These are phyloP conservation scores for Ailurus styani DNA, from an alignment of 2,113 vertebrate genomes.

Conservation along the genomic window DNA sequence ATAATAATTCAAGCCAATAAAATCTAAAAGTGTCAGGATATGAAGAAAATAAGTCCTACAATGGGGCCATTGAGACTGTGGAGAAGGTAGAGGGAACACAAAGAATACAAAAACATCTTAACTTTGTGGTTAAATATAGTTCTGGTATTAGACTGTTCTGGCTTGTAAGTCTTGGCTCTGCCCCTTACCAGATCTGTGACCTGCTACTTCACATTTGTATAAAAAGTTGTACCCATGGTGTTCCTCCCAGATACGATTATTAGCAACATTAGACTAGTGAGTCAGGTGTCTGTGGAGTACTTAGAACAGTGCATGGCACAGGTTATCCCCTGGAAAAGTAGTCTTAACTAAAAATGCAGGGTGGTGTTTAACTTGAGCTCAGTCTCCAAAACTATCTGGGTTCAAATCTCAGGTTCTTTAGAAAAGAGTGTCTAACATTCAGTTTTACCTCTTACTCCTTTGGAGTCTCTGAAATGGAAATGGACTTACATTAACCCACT, in stretches of 20 bases:
- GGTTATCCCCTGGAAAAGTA: not conserved
- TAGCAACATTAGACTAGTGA: not conserved
- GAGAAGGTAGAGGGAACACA: not conserved
- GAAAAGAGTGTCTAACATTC: not conserved
- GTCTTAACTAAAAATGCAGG: not conserved
- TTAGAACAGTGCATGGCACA: not conserved
- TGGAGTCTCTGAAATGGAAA: not conserved
- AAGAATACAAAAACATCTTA: not conserved
- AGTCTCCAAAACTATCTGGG: not conserved
- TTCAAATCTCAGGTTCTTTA: not conserved
- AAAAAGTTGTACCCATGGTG: not conserved
- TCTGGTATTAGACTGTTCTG: not conserved
- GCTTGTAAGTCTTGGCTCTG: not conserved
- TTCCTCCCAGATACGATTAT: too few relatives aligned
- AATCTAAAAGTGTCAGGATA: not conserved
- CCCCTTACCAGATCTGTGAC: not conserved
- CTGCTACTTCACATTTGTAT: not conserved
- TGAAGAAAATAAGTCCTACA: not conserved
- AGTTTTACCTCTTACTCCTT: not conserved
- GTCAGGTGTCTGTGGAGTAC: not conserved
- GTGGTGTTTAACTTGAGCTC: not conserved
- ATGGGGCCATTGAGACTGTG: rapidly evolving
- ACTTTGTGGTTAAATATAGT: rapidly evolving
- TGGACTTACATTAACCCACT: not conserved
- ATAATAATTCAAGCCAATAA: not conserved